Evolutionary conservation across 1,140 invertebrate species (phyloP).

Genomic region (Drosophila novamexicana): DNA sequence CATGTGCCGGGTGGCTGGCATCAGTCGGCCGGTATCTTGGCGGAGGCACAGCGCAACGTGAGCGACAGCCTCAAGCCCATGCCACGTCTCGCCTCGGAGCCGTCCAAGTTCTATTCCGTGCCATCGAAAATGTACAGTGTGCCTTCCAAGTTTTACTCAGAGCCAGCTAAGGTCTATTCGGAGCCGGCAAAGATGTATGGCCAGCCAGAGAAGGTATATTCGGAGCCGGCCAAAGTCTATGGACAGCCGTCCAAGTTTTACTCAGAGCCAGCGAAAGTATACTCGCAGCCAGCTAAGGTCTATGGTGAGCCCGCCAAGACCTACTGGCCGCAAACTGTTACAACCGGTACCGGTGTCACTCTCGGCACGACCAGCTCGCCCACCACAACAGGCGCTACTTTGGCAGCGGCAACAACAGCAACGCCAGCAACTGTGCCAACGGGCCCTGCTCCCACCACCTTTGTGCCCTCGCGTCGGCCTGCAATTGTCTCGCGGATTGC

Average conservation of each 20-base stretch:
- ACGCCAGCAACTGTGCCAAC: slow-evolving; percentile 55
- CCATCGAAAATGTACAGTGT: slow-evolving; percentile 86
- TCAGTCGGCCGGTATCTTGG: slow-evolving; percentile 66
- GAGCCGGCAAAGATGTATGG: slow-evolving; percentile 88
- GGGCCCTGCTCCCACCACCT: slow-evolving; percentile 58
- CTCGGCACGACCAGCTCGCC: slow-evolving; percentile 21
- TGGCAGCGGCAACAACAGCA: slow-evolving; percentile 12
- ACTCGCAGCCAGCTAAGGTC: slow-evolving; percentile 85
- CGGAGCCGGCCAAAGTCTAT: slow-evolving; percentile 88
- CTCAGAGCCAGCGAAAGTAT: slow-evolving; percentile 86
- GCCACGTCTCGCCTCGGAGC: slow-evolving; percentile 68
- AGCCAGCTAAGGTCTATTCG: slow-evolving; percentile 87
- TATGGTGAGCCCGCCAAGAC: slow-evolving; percentile 86
- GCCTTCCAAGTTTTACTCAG: slow-evolving; percentile 87
- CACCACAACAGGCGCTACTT: slow-evolving; percentile 9
- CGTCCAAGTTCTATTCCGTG: slow-evolving; percentile 85
- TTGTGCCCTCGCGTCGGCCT: slow-evolving; percentile 77
- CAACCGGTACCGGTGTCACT: not conserved
- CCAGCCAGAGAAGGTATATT: slow-evolving; percentile 88
- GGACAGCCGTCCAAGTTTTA: slow-evolving; percentile 87
- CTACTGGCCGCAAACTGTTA: slow-evolving; percentile 83
- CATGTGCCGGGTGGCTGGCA: slow-evolving; percentile 61
- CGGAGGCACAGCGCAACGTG: slow-evolving; percentile 80
- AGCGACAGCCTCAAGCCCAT: slow-evolving; percentile 75
- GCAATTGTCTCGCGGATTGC: slow-evolving; percentile 84